A percentile compares a stretch with the other conserved stretches of the same genome.
Conservation (phyloP, 2,113 vertebrate genomes). For the Scolopax mira region DNA sequence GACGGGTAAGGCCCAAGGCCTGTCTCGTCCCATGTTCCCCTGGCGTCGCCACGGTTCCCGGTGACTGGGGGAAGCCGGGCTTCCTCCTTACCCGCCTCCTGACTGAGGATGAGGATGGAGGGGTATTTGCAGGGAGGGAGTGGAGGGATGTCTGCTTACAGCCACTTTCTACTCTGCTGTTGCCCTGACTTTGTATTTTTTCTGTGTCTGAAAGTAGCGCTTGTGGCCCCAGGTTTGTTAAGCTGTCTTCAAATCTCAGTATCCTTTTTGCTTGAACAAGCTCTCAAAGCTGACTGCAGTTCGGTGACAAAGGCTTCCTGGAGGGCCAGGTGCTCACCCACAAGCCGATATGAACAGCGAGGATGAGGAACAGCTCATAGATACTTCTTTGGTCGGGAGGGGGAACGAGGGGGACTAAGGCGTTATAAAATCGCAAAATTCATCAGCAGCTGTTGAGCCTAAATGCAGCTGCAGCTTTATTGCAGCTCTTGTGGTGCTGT, state of each 20-base stretch:
- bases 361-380: background rate
- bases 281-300: background rate
- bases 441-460: background rate
- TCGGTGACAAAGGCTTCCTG: background rate
- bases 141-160: background rate
- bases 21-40: background rate
- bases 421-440: background rate
- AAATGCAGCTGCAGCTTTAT: background rate
- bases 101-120: background rate
- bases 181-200: background rate
- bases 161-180: background rate
- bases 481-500: background rate
- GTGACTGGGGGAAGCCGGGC: background rate
- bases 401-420: background rate
- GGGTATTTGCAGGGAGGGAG: background rate
- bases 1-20: background rate
- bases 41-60: fast-evolving
- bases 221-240: background rate
- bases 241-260: background rate
- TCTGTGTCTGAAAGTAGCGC: background rate
- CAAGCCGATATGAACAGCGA: background rate
- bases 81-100: background rate
- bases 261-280: background rate
- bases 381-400: background rate
- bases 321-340: background rate